Base-by-base conservation (phyloP, 64 coral and sea anemone species). In the Pachyseris speciosa region DNA sequence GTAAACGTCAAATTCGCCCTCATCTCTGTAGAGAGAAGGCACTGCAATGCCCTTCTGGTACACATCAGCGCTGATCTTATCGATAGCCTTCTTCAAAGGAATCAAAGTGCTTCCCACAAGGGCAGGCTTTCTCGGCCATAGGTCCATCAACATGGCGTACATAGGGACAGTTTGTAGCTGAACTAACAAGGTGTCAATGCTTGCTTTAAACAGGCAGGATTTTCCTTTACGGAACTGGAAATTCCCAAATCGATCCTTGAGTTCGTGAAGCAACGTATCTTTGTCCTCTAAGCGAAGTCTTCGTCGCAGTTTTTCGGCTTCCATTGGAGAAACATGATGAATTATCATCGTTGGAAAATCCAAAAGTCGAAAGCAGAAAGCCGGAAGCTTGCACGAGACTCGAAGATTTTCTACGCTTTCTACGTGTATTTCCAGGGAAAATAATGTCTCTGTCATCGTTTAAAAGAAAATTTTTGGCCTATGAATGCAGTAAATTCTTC, bases 261-360 rank as follows among this genome's bases (percentile, higher is more conserved):
- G 44, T 15, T 94, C 92, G 40, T 65, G 30, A 20, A 89, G 71
- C 4, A 88, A 1, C 10, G 74, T 61, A 9, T 91, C 88, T 50
- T 72, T 83, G 38, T 57, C 31, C 28, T 83, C 70, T 17, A 91
- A 48, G 15, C 67, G 74, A 74, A 88, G 16, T 91, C 80, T 94
- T 58, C 91, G 66, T 3, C 87, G 88, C 15, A 98, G 37, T 68
- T 91, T 94, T 26, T 91, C 50, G 8, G 52, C 83, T 4, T 39
- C 64, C 49, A 61, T 0, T 44, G 92, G 88, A 83, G 92, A 52
- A 33, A 94, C 66, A 41, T 91, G 87, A 36, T 94, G 97, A 16
- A 99, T 93, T 28, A 93, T 90, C 41, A 99, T 72, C 1, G 94
- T 95, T 7, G 97, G 97, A 69, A 95, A 99, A 50, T 99, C 97